Conservation (phyloP, 2,797 vertebrate genomes). For the Eleutherodactylus coqui region DNA sequence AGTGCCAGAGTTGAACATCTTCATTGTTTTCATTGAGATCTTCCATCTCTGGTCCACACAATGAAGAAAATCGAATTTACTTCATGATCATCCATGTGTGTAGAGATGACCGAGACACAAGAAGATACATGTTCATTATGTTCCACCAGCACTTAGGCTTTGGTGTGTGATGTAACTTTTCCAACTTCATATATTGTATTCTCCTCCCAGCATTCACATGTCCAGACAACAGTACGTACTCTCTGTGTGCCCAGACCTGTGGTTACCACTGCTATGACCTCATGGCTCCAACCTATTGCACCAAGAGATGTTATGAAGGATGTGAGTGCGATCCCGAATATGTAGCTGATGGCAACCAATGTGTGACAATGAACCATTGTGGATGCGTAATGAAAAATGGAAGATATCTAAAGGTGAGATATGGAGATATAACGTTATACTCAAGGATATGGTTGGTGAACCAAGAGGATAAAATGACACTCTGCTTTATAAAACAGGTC, state of each 20-base stretch:
- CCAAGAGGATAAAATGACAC: background rate
- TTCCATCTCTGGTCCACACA: background rate
- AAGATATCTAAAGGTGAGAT: constrained; percentile 64
- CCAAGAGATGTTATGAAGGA: constrained; percentile 73
- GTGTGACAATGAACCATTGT: constrained; percentile 72
- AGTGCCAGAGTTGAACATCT: too few relatives aligned
- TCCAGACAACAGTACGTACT: constrained; percentile 73
- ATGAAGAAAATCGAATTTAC: background rate
- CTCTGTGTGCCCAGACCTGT: constrained; percentile 73
- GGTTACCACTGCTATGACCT: constrained; percentile 69
- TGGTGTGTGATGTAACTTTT: background rate
- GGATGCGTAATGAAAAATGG: constrained; percentile 72
- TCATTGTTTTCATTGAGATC: too few relatives aligned
- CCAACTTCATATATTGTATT: background rate
- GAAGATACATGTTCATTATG: background rate
- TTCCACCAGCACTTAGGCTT: background rate
- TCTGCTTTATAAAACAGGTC: background rate
- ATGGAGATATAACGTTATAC: background rate
- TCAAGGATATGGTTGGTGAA: background rate
- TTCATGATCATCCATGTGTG: background rate
- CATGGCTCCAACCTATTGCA: constrained; percentile 65
- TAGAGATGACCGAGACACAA: background rate
- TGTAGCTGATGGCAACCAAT: constrained; percentile 70
- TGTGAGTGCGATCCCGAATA: constrained; percentile 75
- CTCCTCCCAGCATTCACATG: constrained; percentile 68